A percentile compares a stretch with the other conserved stretches of the same genome.
Conservation (phyloP, 2,113 vertebrate species). For the Hirundichthys speculiger region DNA sequence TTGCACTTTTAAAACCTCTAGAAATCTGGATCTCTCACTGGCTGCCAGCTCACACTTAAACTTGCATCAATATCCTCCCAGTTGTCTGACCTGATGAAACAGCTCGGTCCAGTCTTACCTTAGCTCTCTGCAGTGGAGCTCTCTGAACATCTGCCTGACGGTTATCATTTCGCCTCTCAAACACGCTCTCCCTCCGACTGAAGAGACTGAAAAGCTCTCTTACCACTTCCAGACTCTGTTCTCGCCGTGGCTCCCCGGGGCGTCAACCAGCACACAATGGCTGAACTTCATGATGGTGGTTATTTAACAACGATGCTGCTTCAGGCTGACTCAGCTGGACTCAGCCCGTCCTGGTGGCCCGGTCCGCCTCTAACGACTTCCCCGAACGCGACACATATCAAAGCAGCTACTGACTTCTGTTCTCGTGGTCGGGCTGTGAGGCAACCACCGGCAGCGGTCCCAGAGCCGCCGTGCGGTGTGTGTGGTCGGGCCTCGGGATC, state of each 20-base stretch:
- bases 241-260: slow-evolving; percentile 30
- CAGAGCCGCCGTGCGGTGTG: too few relatives aligned
- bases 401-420: slow-evolving; percentile 4
- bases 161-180: too few relatives aligned
- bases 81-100: too few relatives aligned
- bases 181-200: too few relatives aligned
- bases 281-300: slow-evolving; percentile 73
- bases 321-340: slow-evolving; percentile 34
- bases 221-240: slow-evolving; percentile 75
- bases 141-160: too few relatives aligned
- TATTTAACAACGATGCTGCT: slow-evolving; percentile 49
- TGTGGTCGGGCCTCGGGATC: slow-evolving; percentile 7
- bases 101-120: background rate
- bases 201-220: slow-evolving; percentile 33
- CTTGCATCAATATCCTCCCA: too few relatives aligned
- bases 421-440: slow-evolving; percentile 1
- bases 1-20: too few relatives aligned
- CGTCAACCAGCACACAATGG: slow-evolving; percentile 47
- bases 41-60: too few relatives aligned
- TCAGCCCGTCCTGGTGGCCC: slow-evolving; percentile 9
- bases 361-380: slow-evolving; percentile 31
- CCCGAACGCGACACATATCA: slow-evolving; percentile 2
- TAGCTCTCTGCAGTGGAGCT: background rate
- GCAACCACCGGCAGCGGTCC: background rate
- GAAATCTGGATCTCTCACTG: too few relatives aligned